phyloP scores from a whole-genome alignment of 1,140 invertebrate genomes.

The Sipha flava region DNA sequence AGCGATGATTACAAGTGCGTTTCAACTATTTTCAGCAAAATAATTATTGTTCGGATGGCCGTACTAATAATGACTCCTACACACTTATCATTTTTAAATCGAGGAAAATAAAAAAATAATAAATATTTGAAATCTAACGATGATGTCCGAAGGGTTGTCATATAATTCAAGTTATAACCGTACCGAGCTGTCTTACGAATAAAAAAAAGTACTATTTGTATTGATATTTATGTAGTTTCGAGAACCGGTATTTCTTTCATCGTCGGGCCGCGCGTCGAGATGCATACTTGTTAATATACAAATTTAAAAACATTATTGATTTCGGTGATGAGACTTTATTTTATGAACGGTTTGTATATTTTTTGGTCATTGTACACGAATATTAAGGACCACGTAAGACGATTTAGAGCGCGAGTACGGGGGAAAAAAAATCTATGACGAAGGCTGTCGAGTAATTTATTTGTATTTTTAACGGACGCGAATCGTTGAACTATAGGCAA shows the following conservation, averaged over 20 bases:
- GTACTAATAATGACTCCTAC: background rate
- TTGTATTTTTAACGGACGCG: too few species aligned
- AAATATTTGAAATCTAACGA: background rate
- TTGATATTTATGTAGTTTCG: background rate
- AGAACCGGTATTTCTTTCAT: slow-evolving; percentile 15
- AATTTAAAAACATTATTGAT: background rate
- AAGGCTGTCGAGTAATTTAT: too few species aligned
- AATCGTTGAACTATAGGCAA: too few species aligned
- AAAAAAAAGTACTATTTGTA: background rate
- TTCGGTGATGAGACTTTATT: background rate
- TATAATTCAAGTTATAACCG: background rate
- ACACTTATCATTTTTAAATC: background rate
- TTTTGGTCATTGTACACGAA: too few species aligned
- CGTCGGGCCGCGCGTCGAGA: background rate
- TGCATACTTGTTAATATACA: background rate
- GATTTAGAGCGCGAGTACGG: too few species aligned
- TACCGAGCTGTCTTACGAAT: background rate
- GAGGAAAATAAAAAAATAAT: background rate
- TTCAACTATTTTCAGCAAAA: too few species aligned
- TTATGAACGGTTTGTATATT: too few species aligned
- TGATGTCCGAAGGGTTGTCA: background rate
- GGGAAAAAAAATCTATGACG: too few species aligned
- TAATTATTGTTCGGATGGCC: too few species aligned
- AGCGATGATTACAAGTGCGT: too few species aligned
- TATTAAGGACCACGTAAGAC: too few species aligned